A percentile compares a stretch with the other conserved stretches of the same genome.
phyloP scores from a whole-genome alignment of 2,113 vertebrate species.

The Galemys pyrenaicus region DNA sequence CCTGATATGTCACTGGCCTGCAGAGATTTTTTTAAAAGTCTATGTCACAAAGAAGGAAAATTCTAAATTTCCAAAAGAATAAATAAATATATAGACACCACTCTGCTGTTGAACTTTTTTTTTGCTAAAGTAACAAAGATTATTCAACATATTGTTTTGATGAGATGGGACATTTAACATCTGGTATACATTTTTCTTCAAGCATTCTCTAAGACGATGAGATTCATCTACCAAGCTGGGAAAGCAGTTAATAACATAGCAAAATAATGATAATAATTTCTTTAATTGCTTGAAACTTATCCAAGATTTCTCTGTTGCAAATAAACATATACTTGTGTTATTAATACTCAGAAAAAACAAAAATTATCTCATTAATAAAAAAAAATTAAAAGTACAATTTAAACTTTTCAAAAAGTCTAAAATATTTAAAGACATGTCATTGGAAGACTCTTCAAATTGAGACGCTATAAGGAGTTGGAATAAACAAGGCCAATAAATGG shows the following conservation, averaged over 20 bases:
- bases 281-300: conserved; percentile 33
- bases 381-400: conserved; percentile 44
- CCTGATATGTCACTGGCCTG: conserved; percentile 93
- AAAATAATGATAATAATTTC: neutral
- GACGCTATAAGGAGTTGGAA: neutral
- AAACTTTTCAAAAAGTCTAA: conserved; percentile 33
- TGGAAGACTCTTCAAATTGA: conserved; percentile 26
- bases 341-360: conserved; percentile 49
- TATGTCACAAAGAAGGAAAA: conserved; percentile 76
- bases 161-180: neutral
- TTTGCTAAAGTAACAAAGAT: neutral
- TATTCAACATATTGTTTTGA: neutral
- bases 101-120: conserved; percentile 21
- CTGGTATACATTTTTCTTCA: neutral
- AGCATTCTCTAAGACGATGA: neutral
- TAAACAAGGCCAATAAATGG: neutral
- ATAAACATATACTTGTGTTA: conserved; percentile 31
- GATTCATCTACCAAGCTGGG: neutral
- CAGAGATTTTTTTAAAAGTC: conserved; percentile 79
- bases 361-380: conserved; percentile 45
- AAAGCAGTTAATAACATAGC: neutral
- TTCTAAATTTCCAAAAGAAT: conserved; percentile 65
- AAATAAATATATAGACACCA: conserved; percentile 42
- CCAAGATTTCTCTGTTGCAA: neutral
- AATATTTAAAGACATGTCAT: conserved; percentile 31